Conservation (phyloP, 2,888 invertebrate species). For the Nebria brevicollis region DNA sequence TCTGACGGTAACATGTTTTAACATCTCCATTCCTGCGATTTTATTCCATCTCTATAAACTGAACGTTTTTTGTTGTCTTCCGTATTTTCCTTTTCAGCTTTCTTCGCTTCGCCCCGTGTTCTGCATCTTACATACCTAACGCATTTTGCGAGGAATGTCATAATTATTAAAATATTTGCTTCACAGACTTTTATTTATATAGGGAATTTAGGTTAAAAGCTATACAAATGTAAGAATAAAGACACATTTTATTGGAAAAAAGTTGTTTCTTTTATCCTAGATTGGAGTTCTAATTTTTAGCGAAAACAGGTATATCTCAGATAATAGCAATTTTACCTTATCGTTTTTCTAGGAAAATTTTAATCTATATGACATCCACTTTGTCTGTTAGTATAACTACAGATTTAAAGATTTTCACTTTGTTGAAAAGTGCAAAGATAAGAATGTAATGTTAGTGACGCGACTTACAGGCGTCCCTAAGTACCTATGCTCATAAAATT, state of each 20-base stretch:
- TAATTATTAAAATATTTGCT: background rate
- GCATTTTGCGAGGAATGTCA: background rate
- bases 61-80: background rate
- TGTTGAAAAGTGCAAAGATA: background rate
- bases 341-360: no score
- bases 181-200: background rate
- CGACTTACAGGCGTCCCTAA: background rate
- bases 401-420: background rate
- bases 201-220: slow-evolving; percentile 1
- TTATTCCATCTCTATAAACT: background rate
- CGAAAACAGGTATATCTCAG: background rate
- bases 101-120: background rate
- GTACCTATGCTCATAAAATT: background rate
- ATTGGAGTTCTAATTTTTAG: background rate
- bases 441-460: background rate
- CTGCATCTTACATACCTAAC: background rate
- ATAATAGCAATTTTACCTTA: no score
- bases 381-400: no score
- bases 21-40: background rate
- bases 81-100: background rate
- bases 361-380: no score
- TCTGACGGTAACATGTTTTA: background rate
- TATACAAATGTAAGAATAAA: background rate
- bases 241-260: background rate
- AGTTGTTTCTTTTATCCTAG: background rate